phyloP scores from a whole-genome alignment of 2,888 invertebrate species.

The Scaptomyza polygonia region DNA sequence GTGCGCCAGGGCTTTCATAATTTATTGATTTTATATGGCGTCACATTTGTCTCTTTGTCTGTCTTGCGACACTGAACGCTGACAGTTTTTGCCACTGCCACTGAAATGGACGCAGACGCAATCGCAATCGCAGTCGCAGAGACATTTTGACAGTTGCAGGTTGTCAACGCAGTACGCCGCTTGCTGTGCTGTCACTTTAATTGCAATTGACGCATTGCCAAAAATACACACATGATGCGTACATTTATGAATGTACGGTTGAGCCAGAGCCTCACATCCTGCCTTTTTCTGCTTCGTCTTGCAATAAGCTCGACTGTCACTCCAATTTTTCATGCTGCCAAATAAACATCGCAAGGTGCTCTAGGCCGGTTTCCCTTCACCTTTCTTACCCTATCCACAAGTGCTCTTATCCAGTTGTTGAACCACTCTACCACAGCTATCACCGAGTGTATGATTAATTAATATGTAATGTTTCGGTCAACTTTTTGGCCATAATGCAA shows the following conservation, averaged over 20 bases:
- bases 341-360: slow-evolving; percentile 66
- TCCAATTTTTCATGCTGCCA: slow-evolving; percentile 70
- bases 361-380: slow-evolving; percentile 13
- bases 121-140: slow-evolving; percentile 11
- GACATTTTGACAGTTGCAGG: slow-evolving; percentile 66
- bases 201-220: slow-evolving; percentile 79
- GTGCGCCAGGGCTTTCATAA: slow-evolving; percentile 63
- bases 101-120: slow-evolving; percentile 56
- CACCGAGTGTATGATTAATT: slow-evolving; percentile 67
- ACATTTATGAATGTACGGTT: not conserved
- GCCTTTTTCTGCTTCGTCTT: slow-evolving; percentile 12
- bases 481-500: slow-evolving; percentile 47
- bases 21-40: slow-evolving; percentile 81
- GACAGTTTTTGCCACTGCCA: slow-evolving; percentile 76
- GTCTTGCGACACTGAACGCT: slow-evolving; percentile 63
- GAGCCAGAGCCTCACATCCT: slow-evolving; percentile 24
- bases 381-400: not conserved
- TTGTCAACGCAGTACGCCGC: slow-evolving; percentile 47
- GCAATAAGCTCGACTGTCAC: slow-evolving; percentile 73
- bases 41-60: slow-evolving; percentile 75
- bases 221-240: slow-evolving; percentile 45
- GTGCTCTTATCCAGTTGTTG: slow-evolving; percentile 10
- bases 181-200: slow-evolving; percentile 65
- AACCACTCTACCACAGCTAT: slow-evolving; percentile 14
- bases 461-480: slow-evolving; percentile 50